phyloP scores from a whole-genome alignment of 2,797 vertebrate species.

The Alectoris magna region DNA sequence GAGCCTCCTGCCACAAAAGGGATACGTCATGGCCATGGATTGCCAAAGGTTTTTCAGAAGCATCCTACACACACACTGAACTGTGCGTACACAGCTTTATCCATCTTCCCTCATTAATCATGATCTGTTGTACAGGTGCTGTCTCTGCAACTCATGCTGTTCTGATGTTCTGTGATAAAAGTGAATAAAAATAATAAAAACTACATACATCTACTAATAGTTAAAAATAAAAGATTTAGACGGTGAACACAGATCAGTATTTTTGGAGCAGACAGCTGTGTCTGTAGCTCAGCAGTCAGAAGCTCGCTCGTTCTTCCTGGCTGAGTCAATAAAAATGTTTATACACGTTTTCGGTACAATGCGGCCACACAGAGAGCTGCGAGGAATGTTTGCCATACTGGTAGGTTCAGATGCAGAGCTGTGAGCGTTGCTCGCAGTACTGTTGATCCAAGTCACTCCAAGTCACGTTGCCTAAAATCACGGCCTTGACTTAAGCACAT shows the following conservation, averaged over 20 bases:
- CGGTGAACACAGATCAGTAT: background rate
- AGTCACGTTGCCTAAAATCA: background rate
- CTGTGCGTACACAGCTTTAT: background rate
- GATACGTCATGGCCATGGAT: background rate
- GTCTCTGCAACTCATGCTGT: slow-evolving; percentile 4
- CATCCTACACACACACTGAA: background rate
- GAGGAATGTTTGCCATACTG: background rate
- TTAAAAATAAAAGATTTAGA: background rate
- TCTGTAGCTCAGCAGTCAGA: background rate
- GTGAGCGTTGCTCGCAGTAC: background rate
- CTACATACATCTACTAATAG: background rate
- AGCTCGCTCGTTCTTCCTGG: slow-evolving; percentile 27
- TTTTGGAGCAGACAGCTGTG: background rate
- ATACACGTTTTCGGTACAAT: background rate
- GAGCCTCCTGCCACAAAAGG: background rate
- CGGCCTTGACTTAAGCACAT: background rate
- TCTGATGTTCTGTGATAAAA: background rate
- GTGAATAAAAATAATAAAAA: slow-evolving; percentile 23
- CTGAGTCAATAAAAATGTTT: slow-evolving; percentile 59
- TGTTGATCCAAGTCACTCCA: background rate
- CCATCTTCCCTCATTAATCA: slow-evolving; percentile 14
- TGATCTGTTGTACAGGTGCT: slow-evolving; percentile 9
- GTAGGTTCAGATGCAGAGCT: background rate
- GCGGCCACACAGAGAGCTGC: slow-evolving; percentile 5
- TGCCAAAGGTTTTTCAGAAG: background rate